A percentile compares a stretch with the other conserved stretches of the same genome.
Conservation (phyloP, 2,888 invertebrate genomes). For the Cephalotes varians region DNA sequence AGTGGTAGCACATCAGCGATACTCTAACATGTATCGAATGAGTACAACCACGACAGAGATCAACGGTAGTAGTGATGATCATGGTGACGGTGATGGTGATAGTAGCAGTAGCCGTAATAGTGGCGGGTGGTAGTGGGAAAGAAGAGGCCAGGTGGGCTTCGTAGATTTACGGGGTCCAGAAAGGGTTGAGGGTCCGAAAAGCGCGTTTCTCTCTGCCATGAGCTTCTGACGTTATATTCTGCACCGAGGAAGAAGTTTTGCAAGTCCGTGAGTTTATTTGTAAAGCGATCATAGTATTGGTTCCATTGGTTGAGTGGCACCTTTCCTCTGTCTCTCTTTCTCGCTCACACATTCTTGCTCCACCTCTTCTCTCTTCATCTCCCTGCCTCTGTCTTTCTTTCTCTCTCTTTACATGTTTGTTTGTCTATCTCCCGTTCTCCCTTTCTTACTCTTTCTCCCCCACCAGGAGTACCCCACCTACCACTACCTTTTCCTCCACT, state of each 20-base stretch:
- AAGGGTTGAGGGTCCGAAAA: conserved; percentile 75
- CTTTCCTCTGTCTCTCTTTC: conserved; percentile 72
- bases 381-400: conserved; percentile 5
- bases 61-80: conserved; percentile 46
- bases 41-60: conserved; percentile 39
- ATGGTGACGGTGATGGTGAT: conserved; percentile 54
- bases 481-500: conserved; percentile 70
- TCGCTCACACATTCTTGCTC: neutral
- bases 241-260: conserved; percentile 65
- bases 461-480: conserved; percentile 68
- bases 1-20: conserved; percentile 60
- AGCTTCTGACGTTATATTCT: conserved; percentile 65
- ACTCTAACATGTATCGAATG: conserved; percentile 56
- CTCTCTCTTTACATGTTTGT: conserved; percentile 19
- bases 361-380: conserved; percentile 57
- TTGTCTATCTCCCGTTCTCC: conserved; percentile 36
- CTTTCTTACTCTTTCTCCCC: conserved; percentile 60
- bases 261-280: conserved; percentile 71
- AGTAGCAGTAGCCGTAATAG: conserved; percentile 22
- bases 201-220: conserved; percentile 86
- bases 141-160: conserved; percentile 73
- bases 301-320: conserved; percentile 73
- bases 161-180: conserved; percentile 65
- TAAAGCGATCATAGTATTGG: conserved; percentile 76
- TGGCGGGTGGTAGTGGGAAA: conserved; percentile 57